Evolutionary conservation across 2,888 invertebrate genomes (phyloP).

Genomic region (Trachelus troglodyta): DNA sequence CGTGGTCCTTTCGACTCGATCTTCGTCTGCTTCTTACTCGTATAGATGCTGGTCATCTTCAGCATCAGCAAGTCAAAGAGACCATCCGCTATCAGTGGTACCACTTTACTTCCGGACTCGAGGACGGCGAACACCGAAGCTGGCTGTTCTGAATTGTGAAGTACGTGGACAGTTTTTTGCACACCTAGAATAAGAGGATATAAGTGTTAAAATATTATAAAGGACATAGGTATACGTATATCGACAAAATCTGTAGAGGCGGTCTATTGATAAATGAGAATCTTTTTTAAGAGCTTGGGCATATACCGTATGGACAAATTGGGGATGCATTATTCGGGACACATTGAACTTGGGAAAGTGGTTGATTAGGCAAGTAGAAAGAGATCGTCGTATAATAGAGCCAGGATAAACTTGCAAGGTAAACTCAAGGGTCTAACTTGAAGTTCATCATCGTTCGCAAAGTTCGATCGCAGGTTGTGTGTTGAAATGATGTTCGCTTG

Average conservation of each 20-base stretch:
- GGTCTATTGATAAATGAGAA: neutral
- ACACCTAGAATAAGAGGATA: constrained; percentile 69
- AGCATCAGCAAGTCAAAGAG: constrained; percentile 91
- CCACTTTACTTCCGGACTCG: constrained; percentile 87
- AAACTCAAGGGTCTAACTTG: neutral
- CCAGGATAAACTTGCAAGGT: neutral
- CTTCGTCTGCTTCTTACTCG: constrained; percentile 89
- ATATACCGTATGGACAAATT: neutral
- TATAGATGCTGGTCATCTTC: constrained; percentile 88
- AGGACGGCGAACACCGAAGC: constrained; percentile 93
- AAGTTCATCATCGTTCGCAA: neutral
- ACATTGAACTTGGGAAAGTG: neutral
- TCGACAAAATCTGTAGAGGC: neutral
- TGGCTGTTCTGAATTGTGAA: constrained; percentile 96
- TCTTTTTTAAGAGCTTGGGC: neutral
- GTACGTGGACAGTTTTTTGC: constrained; percentile 87
- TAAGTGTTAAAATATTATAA: neutral
- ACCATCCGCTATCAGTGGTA: constrained; percentile 90
- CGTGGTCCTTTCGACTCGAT: constrained; percentile 90
- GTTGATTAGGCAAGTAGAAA: neutral
- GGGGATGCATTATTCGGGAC: neutral
- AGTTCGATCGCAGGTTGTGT: neutral
- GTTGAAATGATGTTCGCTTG: neutral
- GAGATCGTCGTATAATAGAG: neutral
- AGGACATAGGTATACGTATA: neutral